Conservation (phyloP, 2,113 vertebrate species). For the Pygoscelis adeliae region DNA sequence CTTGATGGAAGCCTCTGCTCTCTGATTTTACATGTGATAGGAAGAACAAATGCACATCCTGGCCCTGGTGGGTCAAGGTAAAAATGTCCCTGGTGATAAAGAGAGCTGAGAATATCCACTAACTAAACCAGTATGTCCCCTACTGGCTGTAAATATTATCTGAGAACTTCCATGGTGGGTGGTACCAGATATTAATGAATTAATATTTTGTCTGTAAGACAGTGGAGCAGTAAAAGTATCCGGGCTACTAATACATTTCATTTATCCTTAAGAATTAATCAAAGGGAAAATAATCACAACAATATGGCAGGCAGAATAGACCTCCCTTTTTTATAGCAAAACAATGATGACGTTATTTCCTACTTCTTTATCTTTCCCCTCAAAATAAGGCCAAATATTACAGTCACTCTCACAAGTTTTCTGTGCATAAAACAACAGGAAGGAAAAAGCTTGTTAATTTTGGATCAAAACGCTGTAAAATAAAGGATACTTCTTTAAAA, state of each 20-base stretch:
- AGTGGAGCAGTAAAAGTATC: neutral
- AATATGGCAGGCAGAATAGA: neutral
- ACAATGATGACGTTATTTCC: neutral
- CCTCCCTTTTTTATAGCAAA: neutral
- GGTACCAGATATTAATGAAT: neutral
- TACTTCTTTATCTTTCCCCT: neutral
- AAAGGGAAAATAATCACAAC: neutral
- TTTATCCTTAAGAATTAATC: neutral
- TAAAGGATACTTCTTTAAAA: neutral
- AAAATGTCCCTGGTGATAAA: neutral
- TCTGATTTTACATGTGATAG: neutral
- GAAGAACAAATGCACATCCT: neutral
- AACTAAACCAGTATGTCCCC: neutral
- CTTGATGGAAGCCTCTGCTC: neutral
- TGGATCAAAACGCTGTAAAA: neutral
- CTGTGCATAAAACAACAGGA: neutral
- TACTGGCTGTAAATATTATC: neutral
- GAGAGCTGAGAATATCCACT: neutral
- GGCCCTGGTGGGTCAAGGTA: neutral
- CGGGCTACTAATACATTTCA: neutral
- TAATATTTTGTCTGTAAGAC: neutral
- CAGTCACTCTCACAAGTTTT: neutral
- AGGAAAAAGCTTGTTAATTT: neutral
- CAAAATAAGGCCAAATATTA: neutral
- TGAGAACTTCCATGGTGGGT: neutral